These are phyloP conservation scores for Nemoura dubitans DNA, from an alignment of 2,888 invertebrate species.

Conservation along the genomic window DNA sequence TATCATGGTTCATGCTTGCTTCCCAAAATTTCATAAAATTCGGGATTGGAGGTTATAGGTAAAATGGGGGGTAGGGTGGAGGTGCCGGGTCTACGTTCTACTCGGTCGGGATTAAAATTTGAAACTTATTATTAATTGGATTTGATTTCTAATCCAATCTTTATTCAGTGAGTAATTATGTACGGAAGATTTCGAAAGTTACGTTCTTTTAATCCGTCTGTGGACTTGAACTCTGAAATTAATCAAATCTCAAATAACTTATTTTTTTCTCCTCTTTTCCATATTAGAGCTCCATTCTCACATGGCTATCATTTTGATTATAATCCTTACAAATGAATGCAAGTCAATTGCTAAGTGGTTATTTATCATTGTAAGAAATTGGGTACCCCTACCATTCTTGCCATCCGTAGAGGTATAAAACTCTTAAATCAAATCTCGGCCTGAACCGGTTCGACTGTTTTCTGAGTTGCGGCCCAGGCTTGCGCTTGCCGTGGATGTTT, in stretches of 20 bases:
- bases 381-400: constrained; percentile 7
- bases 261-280: constrained; percentile 5
- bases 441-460: constrained; percentile 34
- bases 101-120: neutral
- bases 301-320: constrained; percentile 18
- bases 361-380: constrained; percentile 28
- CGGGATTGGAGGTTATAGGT: too few species aligned
- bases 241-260: constrained; percentile 4
- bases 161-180: neutral
- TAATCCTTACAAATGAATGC: constrained; percentile 38
- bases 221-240: neutral
- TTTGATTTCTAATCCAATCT: constrained; percentile 2
- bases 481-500: neutral
- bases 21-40: too few species aligned
- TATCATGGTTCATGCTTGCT: too few species aligned
- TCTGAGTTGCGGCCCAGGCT: neutral
- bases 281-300: constrained; percentile 10
- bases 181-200: neutral
- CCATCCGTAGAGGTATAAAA: neutral
- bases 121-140: neutral
- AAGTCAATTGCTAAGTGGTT: constrained; percentile 39
- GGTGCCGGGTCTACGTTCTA: neutral
- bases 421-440: constrained; percentile 39
- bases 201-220: neutral
- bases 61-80: too few species aligned